Conservation (phyloP, 1,140 invertebrate species). For the Brachionus paranguensis region DNA sequence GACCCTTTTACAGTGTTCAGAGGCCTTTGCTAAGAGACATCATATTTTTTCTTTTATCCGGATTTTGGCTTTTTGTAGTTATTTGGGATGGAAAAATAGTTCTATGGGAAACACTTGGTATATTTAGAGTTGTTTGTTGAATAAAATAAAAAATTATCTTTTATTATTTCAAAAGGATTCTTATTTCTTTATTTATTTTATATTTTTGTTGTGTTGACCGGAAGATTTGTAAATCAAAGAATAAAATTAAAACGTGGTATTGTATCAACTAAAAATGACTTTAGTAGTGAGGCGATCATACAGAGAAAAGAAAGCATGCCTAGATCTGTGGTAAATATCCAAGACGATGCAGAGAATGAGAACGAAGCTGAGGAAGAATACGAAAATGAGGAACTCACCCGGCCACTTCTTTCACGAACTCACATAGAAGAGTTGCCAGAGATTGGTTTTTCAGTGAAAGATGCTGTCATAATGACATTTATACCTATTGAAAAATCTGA, state of each 20-base stretch:
- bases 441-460: conserved; percentile 9
- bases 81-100: conserved; percentile 55
- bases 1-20: conserved; percentile 61
- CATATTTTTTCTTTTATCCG: conserved; percentile 62
- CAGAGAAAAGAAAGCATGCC: neutral
- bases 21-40: conserved; percentile 65
- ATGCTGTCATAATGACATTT: conserved; percentile 11
- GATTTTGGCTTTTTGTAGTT: conserved; percentile 57
- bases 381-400: conserved; percentile 5
- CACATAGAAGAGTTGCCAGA: conserved; percentile 14
- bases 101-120: conserved; percentile 57
- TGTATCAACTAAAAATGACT: neutral
- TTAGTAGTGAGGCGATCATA: conserved; percentile 31
- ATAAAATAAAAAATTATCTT: neutral
- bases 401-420: neutral
- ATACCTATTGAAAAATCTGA: conserved; percentile 36
- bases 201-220: conserved; percentile 60
- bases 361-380: conserved; percentile 25
- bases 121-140: neutral
- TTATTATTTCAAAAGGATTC: conserved; percentile 53
- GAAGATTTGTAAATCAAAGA: conserved; percentile 47
- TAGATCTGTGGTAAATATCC: neutral
- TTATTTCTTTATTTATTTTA: conserved; percentile 62
- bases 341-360: neutral
- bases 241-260: conserved; percentile 41